Conservation (phyloP, 2,113 vertebrate genomes). For the Pituophis catenifer region DNA sequence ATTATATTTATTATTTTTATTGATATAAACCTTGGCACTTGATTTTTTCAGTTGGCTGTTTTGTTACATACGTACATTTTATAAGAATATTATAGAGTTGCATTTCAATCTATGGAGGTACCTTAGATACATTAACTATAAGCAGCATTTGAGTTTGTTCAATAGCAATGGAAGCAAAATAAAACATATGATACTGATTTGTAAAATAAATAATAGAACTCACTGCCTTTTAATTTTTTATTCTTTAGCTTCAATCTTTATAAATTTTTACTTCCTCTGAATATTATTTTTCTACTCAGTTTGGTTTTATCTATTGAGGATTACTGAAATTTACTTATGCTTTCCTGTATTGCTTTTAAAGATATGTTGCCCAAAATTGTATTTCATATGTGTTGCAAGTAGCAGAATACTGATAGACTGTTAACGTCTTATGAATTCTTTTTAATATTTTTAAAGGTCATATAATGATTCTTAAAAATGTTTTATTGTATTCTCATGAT, state of each 20-base stretch:
- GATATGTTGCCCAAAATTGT: background rate
- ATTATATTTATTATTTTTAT: background rate
- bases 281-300: background rate
- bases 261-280: background rate
- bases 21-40: background rate
- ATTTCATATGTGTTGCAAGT: background rate
- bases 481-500: background rate
- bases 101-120: background rate
- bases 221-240: background rate
- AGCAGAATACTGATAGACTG: background rate
- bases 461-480: background rate
- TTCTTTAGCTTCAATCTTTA: background rate
- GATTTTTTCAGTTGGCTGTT: background rate
- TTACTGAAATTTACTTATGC: background rate
- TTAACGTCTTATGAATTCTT: background rate
- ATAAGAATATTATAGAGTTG: background rate
- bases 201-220: background rate
- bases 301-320: background rate
- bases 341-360: background rate
- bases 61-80: background rate
- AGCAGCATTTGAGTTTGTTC: background rate
- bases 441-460: background rate
- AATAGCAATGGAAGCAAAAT: background rate
- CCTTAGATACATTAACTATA: background rate
- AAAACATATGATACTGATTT: background rate